Evolutionary conservation across 2,797 vertebrate genomes (phyloP), one percentile per base, ranked within the genome.

Genomic region (Acanthopagrus latus): DNA sequence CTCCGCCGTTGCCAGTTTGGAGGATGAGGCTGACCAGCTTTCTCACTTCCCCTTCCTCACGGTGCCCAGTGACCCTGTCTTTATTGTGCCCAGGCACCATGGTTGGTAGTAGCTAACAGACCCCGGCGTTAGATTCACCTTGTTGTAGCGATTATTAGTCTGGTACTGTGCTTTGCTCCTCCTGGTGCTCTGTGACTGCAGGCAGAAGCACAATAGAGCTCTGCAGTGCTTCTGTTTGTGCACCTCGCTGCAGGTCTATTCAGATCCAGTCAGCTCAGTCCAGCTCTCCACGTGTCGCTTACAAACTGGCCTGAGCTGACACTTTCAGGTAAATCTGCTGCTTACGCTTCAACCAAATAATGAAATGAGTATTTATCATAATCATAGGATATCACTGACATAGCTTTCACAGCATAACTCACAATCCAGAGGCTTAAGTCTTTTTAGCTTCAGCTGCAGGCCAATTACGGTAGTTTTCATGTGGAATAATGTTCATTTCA

Each of bases 41-140:
- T 96, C 94, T 33, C 96, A 96, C 92, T 97, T 97, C 86, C 96
- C 96, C 72, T 97, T 96, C 92, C 95, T 97, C 91, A 95, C 96
- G 54, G 83, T 96, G 86, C 95, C 94, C 86, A 94, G 73, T 92
- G 94, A 95, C 92, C 95, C 95, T n/a, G 95, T 94, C 70, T 87
- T 98, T 88, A 92, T 89, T 81, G 95, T 95, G 84, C 97, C 97
- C 87, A 97, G 92, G 88, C 95, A 95, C 93, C 95, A 98, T 93
- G 97, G 97, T 99, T 96, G 95, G 98, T 99, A 52, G 81, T 59
- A 59, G 71, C 56, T 64, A 47, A 68, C 0, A 55, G 62, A 63
- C 1, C 21, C 8, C 41, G 77, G 25, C 71, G 52, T 48, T 86
- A 90, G 86, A 76, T 73, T 69, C 43, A 52, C 47, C 55, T 41